These are phyloP conservation scores for Psittacara wagleri DNA, from an alignment of 2,113 vertebrate genomes.

Conservation along the genomic window DNA sequence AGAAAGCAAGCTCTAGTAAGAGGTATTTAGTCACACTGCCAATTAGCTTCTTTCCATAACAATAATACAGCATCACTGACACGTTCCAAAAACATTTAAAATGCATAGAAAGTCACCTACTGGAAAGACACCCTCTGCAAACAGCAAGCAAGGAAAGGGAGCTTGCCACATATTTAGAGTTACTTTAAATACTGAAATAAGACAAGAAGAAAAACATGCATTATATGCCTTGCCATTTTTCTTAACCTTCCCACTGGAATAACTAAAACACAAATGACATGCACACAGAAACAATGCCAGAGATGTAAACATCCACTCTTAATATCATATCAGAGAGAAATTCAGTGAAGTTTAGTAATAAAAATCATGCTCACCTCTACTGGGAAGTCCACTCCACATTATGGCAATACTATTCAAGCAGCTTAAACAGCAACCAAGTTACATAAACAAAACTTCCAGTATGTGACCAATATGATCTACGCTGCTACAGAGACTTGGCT, in stretches of 20 bases:
- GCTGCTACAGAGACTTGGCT: constrained; percentile 72
- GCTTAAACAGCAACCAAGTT: constrained; percentile 71
- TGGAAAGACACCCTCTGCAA: constrained; percentile 71
- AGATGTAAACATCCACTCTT: constrained; percentile 19
- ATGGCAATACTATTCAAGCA: constrained; percentile 65
- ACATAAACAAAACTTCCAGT: constrained; percentile 79
- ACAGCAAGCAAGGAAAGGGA: constrained; percentile 64
- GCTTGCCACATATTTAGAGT: constrained; percentile 61
- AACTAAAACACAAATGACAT: constrained; percentile 40
- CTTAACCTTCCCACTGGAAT: neutral
- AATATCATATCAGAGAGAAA: constrained; percentile 35
- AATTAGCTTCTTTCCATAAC: constrained; percentile 54
- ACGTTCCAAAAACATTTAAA: constrained; percentile 64
- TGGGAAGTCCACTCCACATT: constrained; percentile 86
- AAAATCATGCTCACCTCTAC: constrained; percentile 82
- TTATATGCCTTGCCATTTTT: constrained; percentile 23
- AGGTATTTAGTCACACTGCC: constrained; percentile 53
- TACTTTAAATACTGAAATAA: constrained; percentile 61
- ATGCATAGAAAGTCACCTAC: constrained; percentile 73
- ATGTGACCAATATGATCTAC: constrained; percentile 68
- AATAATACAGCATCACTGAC: constrained; percentile 57
- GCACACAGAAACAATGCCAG: constrained; percentile 45
- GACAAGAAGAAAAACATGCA: constrained; percentile 17
- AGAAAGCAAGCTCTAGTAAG: constrained; percentile 19
- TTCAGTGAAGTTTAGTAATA: constrained; percentile 69